Evolutionary conservation across 2,888 invertebrate genomes (phyloP).

Genomic region (Caenorhabditis doughertyi): DNA sequence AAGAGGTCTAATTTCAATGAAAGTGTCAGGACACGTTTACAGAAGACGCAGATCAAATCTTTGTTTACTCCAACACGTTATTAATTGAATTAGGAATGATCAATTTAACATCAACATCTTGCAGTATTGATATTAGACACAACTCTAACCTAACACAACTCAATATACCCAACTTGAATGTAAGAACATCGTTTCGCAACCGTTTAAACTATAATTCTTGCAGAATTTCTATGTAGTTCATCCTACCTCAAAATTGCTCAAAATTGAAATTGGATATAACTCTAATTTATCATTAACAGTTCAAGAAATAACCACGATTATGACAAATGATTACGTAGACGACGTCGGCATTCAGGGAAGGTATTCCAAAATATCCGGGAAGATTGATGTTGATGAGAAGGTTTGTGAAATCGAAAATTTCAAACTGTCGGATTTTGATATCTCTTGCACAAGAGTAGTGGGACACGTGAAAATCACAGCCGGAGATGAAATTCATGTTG

Average conservation of each 20-base stretch:
- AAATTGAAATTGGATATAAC: too few relatives aligned
- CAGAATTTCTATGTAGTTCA: background rate
- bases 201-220: background rate
- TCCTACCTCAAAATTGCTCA: too few relatives aligned
- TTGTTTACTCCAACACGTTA: too few relatives aligned
- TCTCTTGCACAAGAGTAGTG: background rate
- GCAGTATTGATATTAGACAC: background rate
- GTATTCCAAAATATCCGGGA: too few relatives aligned
- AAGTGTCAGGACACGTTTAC: background rate
- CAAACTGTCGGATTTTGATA: background rate
- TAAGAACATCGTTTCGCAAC: too few relatives aligned
- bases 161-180: conserved; percentile 7
- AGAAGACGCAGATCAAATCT: too few relatives aligned
- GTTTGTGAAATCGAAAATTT: background rate
- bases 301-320: too few relatives aligned
- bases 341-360: too few relatives aligned
- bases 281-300: too few relatives aligned
- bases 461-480: too few relatives aligned
- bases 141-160: background rate
- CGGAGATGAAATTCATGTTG: too few relatives aligned
- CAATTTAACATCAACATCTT: background rate
- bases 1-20: background rate
- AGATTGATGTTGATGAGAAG: background rate
- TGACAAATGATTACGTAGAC: too few relatives aligned
- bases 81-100: conserved; percentile 4